A percentile compares a stretch with the other conserved stretches of the same genome.
phyloP scores from a whole-genome alignment of 2,797 vertebrate species.

The Myripristis jacobus region DNA sequence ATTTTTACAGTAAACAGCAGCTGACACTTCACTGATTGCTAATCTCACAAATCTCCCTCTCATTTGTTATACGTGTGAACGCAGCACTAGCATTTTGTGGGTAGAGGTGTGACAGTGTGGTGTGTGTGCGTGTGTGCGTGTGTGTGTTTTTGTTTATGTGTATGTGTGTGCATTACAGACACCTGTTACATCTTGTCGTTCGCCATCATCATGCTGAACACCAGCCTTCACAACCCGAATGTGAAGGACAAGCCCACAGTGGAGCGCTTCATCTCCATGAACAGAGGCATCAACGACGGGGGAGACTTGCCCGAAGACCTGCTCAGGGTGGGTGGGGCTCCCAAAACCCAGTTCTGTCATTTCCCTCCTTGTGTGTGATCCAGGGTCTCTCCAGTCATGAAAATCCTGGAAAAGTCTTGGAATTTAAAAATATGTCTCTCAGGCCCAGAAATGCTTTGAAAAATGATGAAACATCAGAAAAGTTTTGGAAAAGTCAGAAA shows the following conservation, averaged over 20 bases:
- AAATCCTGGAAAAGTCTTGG: too few relatives aligned
- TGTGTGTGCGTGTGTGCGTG: conserved; percentile 17
- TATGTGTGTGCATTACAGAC: conserved; percentile 82
- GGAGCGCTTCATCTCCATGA: conserved; percentile 96
- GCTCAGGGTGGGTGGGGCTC: conserved; percentile 86
- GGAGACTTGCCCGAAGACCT: conserved; percentile 95
- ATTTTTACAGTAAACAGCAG: conserved; percentile 35
- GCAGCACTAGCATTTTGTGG: background rate
- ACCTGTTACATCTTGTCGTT: conserved; percentile 97
- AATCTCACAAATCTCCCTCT: background rate
- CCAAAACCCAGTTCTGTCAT: background rate
- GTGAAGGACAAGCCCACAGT: conserved; percentile 95
- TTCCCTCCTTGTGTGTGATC: background rate
- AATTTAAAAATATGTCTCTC: too few relatives aligned
- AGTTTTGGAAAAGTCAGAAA: too few relatives aligned
- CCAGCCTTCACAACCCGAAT: conserved; percentile 97
- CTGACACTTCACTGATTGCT: conserved; percentile 1
- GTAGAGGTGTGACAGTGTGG: conserved; percentile 7
- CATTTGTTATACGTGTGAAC: background rate
- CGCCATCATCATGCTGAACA: conserved; percentile 98
- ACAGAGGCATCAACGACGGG: conserved; percentile 95
- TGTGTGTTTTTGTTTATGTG: too few relatives aligned
- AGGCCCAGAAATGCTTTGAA: too few relatives aligned
- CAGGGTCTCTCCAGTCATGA: too few relatives aligned
- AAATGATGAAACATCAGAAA: too few relatives aligned